Evolutionary conservation across 2,888 invertebrate genomes (phyloP).

Genomic region (Apamea sordens): DNA sequence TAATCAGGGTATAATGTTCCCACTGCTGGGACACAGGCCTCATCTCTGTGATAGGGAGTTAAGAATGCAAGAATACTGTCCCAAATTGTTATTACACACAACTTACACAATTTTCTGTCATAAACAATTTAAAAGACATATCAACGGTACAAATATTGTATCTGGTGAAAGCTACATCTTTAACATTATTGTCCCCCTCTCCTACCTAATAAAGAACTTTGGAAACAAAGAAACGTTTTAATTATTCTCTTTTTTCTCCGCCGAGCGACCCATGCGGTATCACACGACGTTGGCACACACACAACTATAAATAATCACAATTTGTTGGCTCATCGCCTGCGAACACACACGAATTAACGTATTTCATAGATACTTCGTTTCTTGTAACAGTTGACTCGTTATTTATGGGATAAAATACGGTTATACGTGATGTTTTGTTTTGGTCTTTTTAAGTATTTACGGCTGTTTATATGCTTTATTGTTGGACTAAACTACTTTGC

Average conservation of each 20-base stretch:
- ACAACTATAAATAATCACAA: slow-evolving; percentile 63
- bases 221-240: slow-evolving; percentile 24
- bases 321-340: slow-evolving; percentile 66
- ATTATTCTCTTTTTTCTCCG: slow-evolving; percentile 44
- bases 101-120: background rate
- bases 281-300: slow-evolving; percentile 60
- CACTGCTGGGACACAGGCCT: background rate
- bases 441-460: slow-evolving; percentile 31
- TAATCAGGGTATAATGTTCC: background rate
- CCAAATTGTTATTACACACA: background rate
- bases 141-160: background rate
- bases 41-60: background rate
- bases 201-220: background rate
- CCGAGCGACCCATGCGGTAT: slow-evolving; percentile 35
- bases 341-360: slow-evolving; percentile 57
- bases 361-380: slow-evolving; percentile 49
- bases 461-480: slow-evolving; percentile 6
- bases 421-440: slow-evolving; percentile 31
- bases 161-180: background rate
- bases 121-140: slow-evolving; percentile 10
- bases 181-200: background rate
- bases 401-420: slow-evolving; percentile 46
- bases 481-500: background rate
- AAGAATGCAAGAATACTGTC: background rate
- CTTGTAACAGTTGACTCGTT: slow-evolving; percentile 50